A percentile compares a stretch with the other conserved stretches of the same genome.
These are phyloP conservation scores for Hydropotes inermis DNA, from an alignment of 2,113 vertebrate species.

Conservation along the genomic window DNA sequence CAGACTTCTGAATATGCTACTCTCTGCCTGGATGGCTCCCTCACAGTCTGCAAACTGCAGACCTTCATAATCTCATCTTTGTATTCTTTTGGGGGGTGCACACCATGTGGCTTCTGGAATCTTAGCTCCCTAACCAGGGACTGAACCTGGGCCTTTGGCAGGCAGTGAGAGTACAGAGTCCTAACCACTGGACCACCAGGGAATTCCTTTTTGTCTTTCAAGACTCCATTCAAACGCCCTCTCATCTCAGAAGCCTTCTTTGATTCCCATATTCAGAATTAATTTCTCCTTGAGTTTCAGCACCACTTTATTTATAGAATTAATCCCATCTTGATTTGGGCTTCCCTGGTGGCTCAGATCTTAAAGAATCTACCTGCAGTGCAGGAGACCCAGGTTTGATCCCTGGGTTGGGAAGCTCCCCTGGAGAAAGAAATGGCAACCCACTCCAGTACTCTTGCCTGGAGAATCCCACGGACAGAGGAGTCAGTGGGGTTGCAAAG, in stretches of 20 bases:
- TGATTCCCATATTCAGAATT: not conserved
- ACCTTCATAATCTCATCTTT: not conserved
- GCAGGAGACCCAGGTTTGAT: not conserved
- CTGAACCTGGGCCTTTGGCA: not conserved
- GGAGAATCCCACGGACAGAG: not conserved
- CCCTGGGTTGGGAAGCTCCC: not conserved
- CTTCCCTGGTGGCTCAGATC: not conserved
- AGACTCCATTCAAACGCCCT: not conserved
- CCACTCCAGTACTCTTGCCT: not conserved
- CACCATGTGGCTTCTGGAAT: not conserved
- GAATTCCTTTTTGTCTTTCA: not conserved
- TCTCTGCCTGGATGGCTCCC: not conserved
- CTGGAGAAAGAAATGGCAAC: not conserved
- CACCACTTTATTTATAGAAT: not conserved
- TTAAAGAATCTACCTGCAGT: not conserved
- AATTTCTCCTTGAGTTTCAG: not conserved
- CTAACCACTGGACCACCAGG: not conserved
- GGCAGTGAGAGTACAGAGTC: not conserved
- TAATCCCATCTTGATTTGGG: not conserved
- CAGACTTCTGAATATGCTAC: fast-evolving
- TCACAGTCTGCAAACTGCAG: not conserved
- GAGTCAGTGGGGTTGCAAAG: not conserved
- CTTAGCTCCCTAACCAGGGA: not conserved
- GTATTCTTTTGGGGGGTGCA: fast-evolving
- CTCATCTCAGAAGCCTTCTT: not conserved